phyloP scores from a whole-genome alignment of 2,113 vertebrate species.

The Rhea americana region DNA sequence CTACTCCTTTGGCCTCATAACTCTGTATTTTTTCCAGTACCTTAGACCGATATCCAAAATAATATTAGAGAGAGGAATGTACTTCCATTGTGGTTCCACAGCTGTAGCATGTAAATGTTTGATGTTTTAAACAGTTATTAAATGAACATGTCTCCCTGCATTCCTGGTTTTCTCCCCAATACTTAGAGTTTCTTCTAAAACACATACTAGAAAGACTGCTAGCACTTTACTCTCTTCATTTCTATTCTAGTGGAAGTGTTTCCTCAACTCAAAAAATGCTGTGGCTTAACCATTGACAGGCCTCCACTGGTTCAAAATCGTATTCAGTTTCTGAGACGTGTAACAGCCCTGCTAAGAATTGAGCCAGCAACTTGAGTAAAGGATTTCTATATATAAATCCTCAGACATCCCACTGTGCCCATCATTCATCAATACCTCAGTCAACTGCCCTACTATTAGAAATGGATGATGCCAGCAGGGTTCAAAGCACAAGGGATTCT shows the following conservation, averaged over 20 bases:
- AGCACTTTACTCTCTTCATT: background rate
- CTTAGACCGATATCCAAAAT: background rate
- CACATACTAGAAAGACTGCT: background rate
- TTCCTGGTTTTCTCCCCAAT: background rate
- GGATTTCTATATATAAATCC: slow-evolving; percentile 6
- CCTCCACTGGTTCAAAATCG: background rate
- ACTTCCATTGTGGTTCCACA: background rate
- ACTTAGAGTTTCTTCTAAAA: background rate
- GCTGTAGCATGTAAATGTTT: background rate
- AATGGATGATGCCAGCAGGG: background rate
- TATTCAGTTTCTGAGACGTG: background rate
- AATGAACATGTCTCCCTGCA: background rate
- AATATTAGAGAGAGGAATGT: background rate
- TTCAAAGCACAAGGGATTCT: slow-evolving; percentile 7
- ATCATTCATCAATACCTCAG: slow-evolving; percentile 31
- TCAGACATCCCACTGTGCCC: slow-evolving; percentile 7
- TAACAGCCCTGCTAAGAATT: slow-evolving; percentile 14
- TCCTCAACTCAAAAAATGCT: background rate
- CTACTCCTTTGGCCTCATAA: background rate
- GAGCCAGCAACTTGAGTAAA: background rate
- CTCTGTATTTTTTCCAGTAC: background rate
- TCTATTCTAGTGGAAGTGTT: background rate
- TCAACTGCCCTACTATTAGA: slow-evolving; percentile 38
- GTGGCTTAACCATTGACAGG: background rate
- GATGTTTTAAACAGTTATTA: background rate